These are phyloP conservation scores for Paramormyrops kingsleyae DNA, from an alignment of 2,113 vertebrate genomes.

Conservation along the genomic window DNA sequence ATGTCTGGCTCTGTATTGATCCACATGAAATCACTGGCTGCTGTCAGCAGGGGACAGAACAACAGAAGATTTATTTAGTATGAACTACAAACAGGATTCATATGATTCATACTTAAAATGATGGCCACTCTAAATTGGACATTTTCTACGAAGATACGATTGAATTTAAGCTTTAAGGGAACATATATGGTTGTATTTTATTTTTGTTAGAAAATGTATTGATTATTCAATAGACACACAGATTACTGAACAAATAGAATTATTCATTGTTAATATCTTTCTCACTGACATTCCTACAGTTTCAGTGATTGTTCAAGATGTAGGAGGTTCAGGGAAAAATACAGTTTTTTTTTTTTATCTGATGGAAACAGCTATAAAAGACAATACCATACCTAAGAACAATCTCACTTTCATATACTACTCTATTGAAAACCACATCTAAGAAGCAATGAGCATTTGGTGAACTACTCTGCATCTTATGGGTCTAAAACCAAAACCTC, in stretches of 20 bases:
- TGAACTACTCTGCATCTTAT: slow-evolving; percentile 26
- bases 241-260: not conserved
- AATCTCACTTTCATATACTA: not conserved
- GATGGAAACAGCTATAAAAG: not conserved
- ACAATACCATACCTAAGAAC: not conserved
- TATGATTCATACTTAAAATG: not conserved
- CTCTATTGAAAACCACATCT: not conserved
- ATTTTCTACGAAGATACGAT: not conserved
- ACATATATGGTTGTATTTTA: not conserved
- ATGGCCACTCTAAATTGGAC: not conserved
- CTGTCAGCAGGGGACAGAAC: not conserved
- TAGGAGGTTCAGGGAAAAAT: not conserved
- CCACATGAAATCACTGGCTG: not conserved
- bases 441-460: not conserved
- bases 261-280: not conserved
- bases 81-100: not conserved
- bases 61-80: not conserved
- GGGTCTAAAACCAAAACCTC: slow-evolving; percentile 66
- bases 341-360: not conserved
- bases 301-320: not conserved
- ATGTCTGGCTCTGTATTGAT: not conserved
- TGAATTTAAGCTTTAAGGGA: not conserved
- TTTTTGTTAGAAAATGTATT: not conserved
- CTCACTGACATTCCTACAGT: not conserved
- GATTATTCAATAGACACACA: not conserved